Conservation (phyloP, 1,140 invertebrate species). For the Heterodera schachtii region DNA sequence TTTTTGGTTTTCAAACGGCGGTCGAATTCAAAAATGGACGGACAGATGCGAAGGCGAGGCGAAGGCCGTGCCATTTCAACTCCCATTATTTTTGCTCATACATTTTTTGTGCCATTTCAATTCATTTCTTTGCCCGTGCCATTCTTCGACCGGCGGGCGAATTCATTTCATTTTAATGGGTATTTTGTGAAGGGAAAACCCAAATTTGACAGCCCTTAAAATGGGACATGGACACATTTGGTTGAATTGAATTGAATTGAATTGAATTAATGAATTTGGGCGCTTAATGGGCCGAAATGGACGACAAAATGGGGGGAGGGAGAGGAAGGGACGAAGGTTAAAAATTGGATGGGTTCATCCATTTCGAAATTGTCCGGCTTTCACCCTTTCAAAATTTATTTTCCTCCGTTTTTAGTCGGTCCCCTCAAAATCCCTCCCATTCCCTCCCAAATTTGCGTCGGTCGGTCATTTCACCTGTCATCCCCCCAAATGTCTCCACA, state of each 20-base stretch:
- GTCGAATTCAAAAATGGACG: neutral
- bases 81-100: neutral
- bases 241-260: neutral
- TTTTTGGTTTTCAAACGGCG: neutral
- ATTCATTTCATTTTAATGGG: neutral
- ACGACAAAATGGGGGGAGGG: neutral
- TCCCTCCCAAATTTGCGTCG: neutral
- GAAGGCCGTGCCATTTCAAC: neutral
- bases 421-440: neutral
- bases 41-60: neutral
- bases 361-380: neutral
- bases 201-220: neutral
- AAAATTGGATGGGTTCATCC: neutral
- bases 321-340: too few relatives aligned
- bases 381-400: neutral
- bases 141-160: neutral
- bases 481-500: neutral
- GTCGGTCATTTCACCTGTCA: neutral
- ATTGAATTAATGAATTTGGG: neutral
- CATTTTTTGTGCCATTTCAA: conserved; percentile 7
- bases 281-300: neutral
- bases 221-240: neutral
- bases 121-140: neutral
- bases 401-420: neutral
- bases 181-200: neutral